Base-by-base conservation (phyloP, 2,797 vertebrate species). In the Cuculus canorus region DNA sequence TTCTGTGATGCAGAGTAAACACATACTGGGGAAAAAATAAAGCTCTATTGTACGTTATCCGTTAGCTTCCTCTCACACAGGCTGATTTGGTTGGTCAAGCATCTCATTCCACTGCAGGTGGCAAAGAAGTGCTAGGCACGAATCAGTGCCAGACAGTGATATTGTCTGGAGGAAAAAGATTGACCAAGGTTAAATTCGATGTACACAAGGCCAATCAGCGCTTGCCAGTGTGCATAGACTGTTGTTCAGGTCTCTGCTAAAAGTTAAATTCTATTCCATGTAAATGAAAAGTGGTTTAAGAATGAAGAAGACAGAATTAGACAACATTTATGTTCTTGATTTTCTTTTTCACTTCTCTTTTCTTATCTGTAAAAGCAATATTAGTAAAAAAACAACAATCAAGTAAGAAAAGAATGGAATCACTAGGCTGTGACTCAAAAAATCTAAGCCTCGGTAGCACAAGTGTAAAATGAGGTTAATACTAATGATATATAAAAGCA, bases 1-100 rank as follows among this genome's bases (percentile, higher is more conserved):
- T 89, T 90, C 82, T 82, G 77, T 82, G 71, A 91, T 87, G 79
- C 82, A 90, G 33, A 82, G 57, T 96, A 96, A 96, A 95, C 88
- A 96, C 66, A 76, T 90, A 87, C 75, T 80, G 78, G 45, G 86
- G 17, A 80, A 92, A 92, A 91, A 95, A 86, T 72, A 90, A 95
- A 92, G 33, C 71, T 82, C 47, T 73, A 13, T 73, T 86, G 59
- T 81, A 80, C n/a, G 66, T 90, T 88, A 66, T 95, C 48, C 87
- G 47, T 77, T 79, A 50, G 17, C 52, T 90, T 92, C 52, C 66
- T 86, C 47, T 82, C 54, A 64, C 0, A 9, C 60, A 88, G 80
- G 10, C 73, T 88, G 86, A 68, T 33, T 54, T 92, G 88, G 64
- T 71, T 92, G 64, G 81, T 85, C 78, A 86, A 82, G 75, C 82